Conservation (phyloP, 2,888 invertebrate genomes). For the Aquatica leii region DNA sequence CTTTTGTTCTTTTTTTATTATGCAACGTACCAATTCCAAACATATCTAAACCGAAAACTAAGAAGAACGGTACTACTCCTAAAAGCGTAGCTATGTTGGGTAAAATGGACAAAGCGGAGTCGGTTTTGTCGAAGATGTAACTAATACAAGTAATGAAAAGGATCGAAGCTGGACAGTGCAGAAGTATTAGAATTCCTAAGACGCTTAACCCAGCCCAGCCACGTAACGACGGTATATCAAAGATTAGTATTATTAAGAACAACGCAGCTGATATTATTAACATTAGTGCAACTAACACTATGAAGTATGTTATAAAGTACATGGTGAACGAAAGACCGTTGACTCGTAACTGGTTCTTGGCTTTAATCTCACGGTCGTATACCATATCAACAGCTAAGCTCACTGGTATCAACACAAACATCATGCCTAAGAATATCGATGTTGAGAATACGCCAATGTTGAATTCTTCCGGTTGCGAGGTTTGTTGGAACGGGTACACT, state of each 20-base stretch:
- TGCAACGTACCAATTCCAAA: constrained; percentile 71
- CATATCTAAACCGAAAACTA: constrained; percentile 77
- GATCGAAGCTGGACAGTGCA: constrained; percentile 80
- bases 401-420: constrained; percentile 79
- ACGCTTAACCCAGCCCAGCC: constrained; percentile 75
- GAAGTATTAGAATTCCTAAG: constrained; percentile 69
- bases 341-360: constrained; percentile 82
- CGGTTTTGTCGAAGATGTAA: constrained; percentile 83
- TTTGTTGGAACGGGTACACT: constrained; percentile 77
- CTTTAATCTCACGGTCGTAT: constrained; percentile 83
- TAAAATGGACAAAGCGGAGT: constrained; percentile 82
- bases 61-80: constrained; percentile 77
- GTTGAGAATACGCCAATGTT: constrained; percentile 76
- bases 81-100: constrained; percentile 79
- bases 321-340: constrained; percentile 79
- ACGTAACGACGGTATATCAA: constrained; percentile 75
- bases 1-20: neutral
- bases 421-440: constrained; percentile 82
- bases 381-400: constrained; percentile 83
- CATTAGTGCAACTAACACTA: constrained; percentile 76
- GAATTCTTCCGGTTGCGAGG: constrained; percentile 76
- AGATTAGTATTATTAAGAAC: constrained; percentile 70
- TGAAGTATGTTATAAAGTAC: constrained; percentile 79
- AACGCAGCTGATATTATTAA: constrained; percentile 72
- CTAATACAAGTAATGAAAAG: constrained; percentile 80